phyloP scores from a whole-genome alignment of 2,113 vertebrate species.

The Pomatostomus ruficeps region DNA sequence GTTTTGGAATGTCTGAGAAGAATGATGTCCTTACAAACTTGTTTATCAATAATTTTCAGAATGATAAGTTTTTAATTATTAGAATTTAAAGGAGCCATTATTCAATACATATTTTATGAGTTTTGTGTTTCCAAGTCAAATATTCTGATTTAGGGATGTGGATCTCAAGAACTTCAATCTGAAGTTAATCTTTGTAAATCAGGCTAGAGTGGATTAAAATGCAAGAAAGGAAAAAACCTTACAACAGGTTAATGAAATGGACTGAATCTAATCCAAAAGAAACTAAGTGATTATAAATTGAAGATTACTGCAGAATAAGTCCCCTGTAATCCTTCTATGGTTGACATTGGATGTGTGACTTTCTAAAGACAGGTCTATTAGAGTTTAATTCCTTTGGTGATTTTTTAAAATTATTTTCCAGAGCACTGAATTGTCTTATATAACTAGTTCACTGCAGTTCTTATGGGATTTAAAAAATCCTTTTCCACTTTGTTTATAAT shows the following conservation, averaged over 20 bases:
- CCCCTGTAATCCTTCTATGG: slow-evolving; percentile 54
- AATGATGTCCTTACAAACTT: neutral
- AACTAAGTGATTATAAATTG: slow-evolving; percentile 63
- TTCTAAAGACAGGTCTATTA: slow-evolving; percentile 45
- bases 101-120: neutral
- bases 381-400: slow-evolving; percentile 44
- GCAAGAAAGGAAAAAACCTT: slow-evolving; percentile 56
- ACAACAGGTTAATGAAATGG: slow-evolving; percentile 68
- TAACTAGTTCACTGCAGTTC: slow-evolving; percentile 23
- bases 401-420: slow-evolving; percentile 28
- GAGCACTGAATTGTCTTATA: slow-evolving; percentile 6
- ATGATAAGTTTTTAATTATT: neutral
- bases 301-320: slow-evolving; percentile 65
- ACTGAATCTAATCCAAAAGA: slow-evolving; percentile 66
- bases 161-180: slow-evolving; percentile 46
- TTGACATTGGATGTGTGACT: slow-evolving; percentile 57
- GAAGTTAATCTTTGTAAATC: slow-evolving; percentile 66
- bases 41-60: neutral
- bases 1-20: neutral
- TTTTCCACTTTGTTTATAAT: neutral
- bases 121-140: neutral
- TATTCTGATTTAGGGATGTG: slow-evolving; percentile 1
- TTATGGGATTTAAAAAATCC: slow-evolving; percentile 25
- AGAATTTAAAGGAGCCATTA: neutral
- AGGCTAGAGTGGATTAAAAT: slow-evolving; percentile 61